Base-by-base conservation (phyloP, 1,140 invertebrate species). In the Stegodyphus mimosarum region DNA sequence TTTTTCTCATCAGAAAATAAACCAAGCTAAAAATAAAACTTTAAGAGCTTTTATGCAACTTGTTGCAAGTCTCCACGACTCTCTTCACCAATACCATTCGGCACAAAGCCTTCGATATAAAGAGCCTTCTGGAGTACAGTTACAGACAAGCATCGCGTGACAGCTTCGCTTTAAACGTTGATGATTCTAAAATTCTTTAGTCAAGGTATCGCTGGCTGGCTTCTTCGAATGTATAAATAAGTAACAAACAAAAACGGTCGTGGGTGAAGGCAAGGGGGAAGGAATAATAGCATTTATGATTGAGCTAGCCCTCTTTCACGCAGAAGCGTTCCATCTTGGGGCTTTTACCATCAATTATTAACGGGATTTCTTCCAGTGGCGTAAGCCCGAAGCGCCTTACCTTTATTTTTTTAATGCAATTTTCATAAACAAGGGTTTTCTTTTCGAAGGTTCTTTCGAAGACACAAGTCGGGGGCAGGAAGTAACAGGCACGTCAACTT, bases 391-490 rank as follows among this genome's bases (percentile, higher is more conserved):
- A 33, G 1, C 17, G 13, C 66, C 13, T 67, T 67, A 67, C 66
- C 33, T 33, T 33, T 33, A 33, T 15, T 15, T 15, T 15, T 67
- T 18, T 15, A 71, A 71, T 71, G 69, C 33, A 71, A 71, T 18
- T 71, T 71, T 71, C 69, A 33, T 71, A 71, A 71, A 71, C 69
- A 71, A 71, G 33, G 33, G 13, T 33, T 71, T 71, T 71, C 33
- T 33, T 71, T 71, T 18, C 69, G 49, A 71, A n/a, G 15, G 9
- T 60, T 60, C 55, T 60, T 9, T 15, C 55, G 55, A 60, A 60
- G 55, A 60, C 15, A 60, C 55, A 15, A 33, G 33, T 33, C 33
- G 33, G 55, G 55, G 9, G 9, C 55, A 60, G 55, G 9, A 11
- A 60, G 55, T 60, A 33, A 71, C 69, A 11, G 69, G n/a, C 69